Percentiles rank a stretch among this genome's conserved stretches.
phyloP scores from a whole-genome alignment of 64 coral and sea anemone species.

The Anthopleura sola region DNA sequence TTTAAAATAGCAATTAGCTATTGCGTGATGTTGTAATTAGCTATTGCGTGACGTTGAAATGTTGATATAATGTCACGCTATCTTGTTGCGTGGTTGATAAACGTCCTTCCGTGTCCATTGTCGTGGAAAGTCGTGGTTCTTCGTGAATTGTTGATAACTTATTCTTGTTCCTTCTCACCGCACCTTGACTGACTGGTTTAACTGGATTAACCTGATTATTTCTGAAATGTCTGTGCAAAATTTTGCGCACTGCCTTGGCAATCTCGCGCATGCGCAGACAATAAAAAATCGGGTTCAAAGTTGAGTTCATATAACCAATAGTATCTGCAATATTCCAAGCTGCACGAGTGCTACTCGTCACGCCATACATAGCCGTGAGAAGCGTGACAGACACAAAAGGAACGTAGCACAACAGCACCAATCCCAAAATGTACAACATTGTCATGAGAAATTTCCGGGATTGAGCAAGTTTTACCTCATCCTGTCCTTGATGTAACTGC shows the following conservation, averaged over 20 bases:
- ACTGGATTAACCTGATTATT: neutral
- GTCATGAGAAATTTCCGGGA: conserved; percentile 20
- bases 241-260: neutral
- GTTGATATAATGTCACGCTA: neutral
- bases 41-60: neutral
- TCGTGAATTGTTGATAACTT: neutral
- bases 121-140: neutral
- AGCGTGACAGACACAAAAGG: conserved; percentile 19
- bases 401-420: conserved; percentile 35
- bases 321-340: conserved; percentile 35
- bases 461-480: neutral
- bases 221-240: neutral
- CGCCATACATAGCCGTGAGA: conserved; percentile 16
- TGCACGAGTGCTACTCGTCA: conserved; percentile 15
- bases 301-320: conserved; percentile 36
- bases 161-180: neutral
- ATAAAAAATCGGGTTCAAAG: conserved; percentile 32
- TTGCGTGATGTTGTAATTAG: too few relatives aligned
- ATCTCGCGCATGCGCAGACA: conserved; percentile 30
- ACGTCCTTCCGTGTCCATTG: neutral
- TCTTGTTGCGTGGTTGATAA: neutral
- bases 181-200: neutral
- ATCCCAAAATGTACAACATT: conserved; percentile 22
- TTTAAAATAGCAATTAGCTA: too few relatives aligned
- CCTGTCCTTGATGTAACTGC: neutral